phyloP scores from a whole-genome alignment of 2,113 vertebrate genomes.

The Hippocampus abdominalis region DNA sequence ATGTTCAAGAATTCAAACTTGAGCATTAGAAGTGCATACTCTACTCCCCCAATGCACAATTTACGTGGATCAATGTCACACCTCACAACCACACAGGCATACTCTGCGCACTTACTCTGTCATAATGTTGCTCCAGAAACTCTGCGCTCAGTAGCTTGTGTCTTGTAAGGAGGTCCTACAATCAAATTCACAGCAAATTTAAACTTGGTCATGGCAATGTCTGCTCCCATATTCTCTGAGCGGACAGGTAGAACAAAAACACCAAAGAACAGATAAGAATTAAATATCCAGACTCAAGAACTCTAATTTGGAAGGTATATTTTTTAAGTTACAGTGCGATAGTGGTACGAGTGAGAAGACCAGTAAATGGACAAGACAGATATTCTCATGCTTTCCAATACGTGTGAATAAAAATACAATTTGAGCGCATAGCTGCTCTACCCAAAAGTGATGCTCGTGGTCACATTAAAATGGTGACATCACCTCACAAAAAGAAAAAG shows the following conservation, averaged over 20 bases:
- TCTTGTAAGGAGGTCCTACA: slow-evolving; percentile 91
- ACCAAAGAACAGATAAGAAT: background rate
- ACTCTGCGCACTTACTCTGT: slow-evolving; percentile 78
- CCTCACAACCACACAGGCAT: too few species aligned
- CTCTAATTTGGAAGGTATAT: background rate
- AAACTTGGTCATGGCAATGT: background rate
- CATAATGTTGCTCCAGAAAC: slow-evolving; percentile 95
- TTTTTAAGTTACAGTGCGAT: background rate
- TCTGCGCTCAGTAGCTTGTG: slow-evolving; percentile 94
- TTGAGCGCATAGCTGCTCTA: background rate
- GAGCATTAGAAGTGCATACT: background rate
- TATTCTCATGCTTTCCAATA: background rate
- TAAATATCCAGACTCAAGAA: background rate
- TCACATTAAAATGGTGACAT: background rate
- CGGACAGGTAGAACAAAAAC: background rate
- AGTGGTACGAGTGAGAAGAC: background rate
- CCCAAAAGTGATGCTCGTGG: background rate
- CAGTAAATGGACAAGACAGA: background rate
- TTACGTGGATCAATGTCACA: background rate
- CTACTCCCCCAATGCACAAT: background rate
- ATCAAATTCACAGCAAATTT: slow-evolving; percentile 36
- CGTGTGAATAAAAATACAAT: background rate
- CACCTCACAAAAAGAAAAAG: background rate
- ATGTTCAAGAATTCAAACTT: background rate
- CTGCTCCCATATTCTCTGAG: background rate